Base-by-base conservation (phyloP, 2,797 vertebrate species). In the Borostomias antarcticus region DNA sequence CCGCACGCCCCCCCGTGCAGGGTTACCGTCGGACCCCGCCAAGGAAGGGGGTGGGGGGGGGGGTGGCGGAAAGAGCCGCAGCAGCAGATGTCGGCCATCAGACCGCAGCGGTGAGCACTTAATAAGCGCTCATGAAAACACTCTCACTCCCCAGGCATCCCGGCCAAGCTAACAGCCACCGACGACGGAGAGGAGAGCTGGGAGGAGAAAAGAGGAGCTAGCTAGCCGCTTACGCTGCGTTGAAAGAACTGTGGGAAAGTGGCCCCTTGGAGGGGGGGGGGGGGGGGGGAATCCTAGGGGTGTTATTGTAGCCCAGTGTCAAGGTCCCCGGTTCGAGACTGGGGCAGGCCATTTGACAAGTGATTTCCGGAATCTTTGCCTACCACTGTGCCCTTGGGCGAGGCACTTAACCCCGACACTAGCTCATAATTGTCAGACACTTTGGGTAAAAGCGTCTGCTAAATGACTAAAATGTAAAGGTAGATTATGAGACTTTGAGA, bases 81-180 rank as follows among this genome's bases (percentile, higher is more conserved):
- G 66, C 65, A 82, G 82, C 83, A 85, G 58, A 85, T 79, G 65
- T 66, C 78, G 69, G 83, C 80, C 74, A 87, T 79, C 64, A 78
- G 82, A 87, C 76, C 81, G 85, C 62, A 35, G 59, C 1, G 15
- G 53, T 62, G 73, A 68, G 67, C 61, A 52, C 3, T n/a, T 63
- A 50, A 68, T 70, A 63, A 32, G 64, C 60, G 58, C 13, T 48
- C 68, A 61, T 73, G 30, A 80, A 70, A 61, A 28, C 29, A 17
- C 29, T 53, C 58, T 68, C 65, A 66, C 52, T 2, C 4, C 59
- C 23, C 57, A 68, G 51, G 60, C 58, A 72, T 43, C 3, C 40
- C 4, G 40, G n/a, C n/a, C n/a, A n/a, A n/a, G n/a, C n/a, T n/a
- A 43, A 17, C 40, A 17, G 17, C 28, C 17, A 58, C 10, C 2